Percentiles rank a stretch among this genome's conserved stretches.
These are phyloP conservation scores for Diaphora mendica DNA, from an alignment of 2,888 invertebrate genomes.

Conservation along the genomic window DNA sequence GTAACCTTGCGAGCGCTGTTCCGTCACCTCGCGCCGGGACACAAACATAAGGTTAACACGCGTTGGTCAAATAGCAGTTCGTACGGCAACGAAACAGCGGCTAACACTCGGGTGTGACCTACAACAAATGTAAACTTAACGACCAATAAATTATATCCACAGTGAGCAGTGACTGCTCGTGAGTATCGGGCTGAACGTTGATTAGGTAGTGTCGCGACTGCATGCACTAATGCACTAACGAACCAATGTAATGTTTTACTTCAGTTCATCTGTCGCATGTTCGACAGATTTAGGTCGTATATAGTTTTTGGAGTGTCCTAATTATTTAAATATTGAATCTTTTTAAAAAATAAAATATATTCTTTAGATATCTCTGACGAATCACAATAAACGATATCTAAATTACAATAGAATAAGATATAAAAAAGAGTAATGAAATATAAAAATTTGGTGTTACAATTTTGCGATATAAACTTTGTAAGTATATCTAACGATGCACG, in stretches of 20 bases:
- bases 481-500: slow-evolving; percentile 62
- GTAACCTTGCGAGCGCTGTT: slow-evolving; percentile 49
- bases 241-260: slow-evolving; percentile 34
- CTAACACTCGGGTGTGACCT: slow-evolving; percentile 28
- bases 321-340: slow-evolving; percentile 39
- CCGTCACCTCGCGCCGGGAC: slow-evolving; percentile 22
- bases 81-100: slow-evolving; percentile 33
- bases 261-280: slow-evolving; percentile 33
- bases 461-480: slow-evolving; percentile 57
- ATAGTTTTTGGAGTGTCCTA: slow-evolving; percentile 24
- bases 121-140: slow-evolving; percentile 54
- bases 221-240: slow-evolving; percentile 28
- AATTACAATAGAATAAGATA: slow-evolving; percentile 55
- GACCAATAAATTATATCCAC: slow-evolving; percentile 43
- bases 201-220: slow-evolving; percentile 48
- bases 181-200: slow-evolving; percentile 42
- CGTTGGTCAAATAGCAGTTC: not conserved
- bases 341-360: slow-evolving; percentile 43
- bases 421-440: slow-evolving; percentile 55
- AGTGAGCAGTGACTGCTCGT: slow-evolving; percentile 34
- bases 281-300: slow-evolving; percentile 26
- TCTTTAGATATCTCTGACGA: slow-evolving; percentile 39
- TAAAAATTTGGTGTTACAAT: slow-evolving; percentile 70
- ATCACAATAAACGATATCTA: slow-evolving; percentile 46
- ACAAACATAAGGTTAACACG: not conserved